Base-by-base conservation (phyloP, 2,888 invertebrate species). In the Epinotia ramella region DNA sequence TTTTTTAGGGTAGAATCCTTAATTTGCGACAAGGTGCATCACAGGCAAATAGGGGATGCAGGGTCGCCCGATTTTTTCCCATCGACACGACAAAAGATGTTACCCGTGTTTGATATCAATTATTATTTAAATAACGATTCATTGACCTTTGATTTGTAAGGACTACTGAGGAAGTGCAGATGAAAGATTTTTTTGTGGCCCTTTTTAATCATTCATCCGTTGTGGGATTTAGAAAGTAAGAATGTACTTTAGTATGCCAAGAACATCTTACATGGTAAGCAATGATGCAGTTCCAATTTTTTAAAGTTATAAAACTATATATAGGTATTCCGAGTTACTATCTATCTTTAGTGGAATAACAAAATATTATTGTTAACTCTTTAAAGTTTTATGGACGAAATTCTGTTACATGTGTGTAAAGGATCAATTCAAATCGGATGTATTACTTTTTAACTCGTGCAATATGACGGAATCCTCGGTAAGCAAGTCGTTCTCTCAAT, bases 1-100 rank as follows among this genome's bases (percentile, higher is more conserved):
- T 92, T 92, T 93, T 93, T 83, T 85, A 76, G 85, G 85, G 87
- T 89, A 89, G 91, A 89, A 92, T 92, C 91, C 91, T 92, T 94
- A 94, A 94, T 94, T 94, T 94, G 94, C 94, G 93, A 94, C 94
- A 94, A 94, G 94, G 94, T 94, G 94, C 93, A 94, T 91, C 88
- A 78, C 85, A 89, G 86, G 87, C 89, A 89, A 89, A 88, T 88
- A 90, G 89, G 91, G 92, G 88, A 86, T 89, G 87, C 83, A 85
- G 90, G 76, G 79, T 80, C 77, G 77, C 81, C 87, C 84, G 86
- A 86, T 88, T 88, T 89, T 91, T 92, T 92, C 91, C 89, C 92
- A 92, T 86, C 83, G 82, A 72, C 75, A 74, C 81, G 79, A 91
- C 90, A 92, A 92, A 88, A 88, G 89, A 89, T 87, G 86, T 88